A percentile compares a stretch with the other conserved stretches of the same genome.
Evolutionary conservation across 2,888 invertebrate genomes (phyloP).

Genomic region (Colletes collaris): DNA sequence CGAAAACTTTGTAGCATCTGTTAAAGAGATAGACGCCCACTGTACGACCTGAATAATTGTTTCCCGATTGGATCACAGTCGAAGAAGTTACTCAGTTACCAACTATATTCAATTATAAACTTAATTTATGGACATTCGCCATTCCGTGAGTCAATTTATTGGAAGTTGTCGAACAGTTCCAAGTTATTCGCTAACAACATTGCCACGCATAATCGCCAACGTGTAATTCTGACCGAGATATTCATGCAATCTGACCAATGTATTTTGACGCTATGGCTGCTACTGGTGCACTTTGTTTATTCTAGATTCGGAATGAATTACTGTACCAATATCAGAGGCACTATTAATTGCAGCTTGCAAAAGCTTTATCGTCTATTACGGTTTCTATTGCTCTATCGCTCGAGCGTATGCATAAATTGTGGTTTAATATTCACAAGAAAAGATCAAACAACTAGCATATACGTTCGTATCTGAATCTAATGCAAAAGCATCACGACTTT

Average conservation of each 20-base stretch:
- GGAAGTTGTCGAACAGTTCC: neutral
- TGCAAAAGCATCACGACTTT: too few relatives aligned
- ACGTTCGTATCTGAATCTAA: too few relatives aligned
- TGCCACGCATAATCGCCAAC: slow-evolving; percentile 12
- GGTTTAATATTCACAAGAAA: neutral
- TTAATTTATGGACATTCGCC: slow-evolving; percentile 11
- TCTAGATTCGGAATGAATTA: slow-evolving; percentile 37
- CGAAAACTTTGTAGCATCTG: too few relatives aligned
- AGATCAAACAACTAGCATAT: too few relatives aligned
- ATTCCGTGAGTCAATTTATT: slow-evolving; percentile 21
- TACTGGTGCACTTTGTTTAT: slow-evolving; percentile 29
- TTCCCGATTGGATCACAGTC: neutral
- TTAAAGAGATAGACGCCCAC: too few relatives aligned
- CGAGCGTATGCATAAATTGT: neutral
- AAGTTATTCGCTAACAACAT: slow-evolving; percentile 31
- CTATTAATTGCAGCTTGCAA: slow-evolving; percentile 12
- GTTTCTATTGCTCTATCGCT: neutral
- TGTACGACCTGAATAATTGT: too few relatives aligned
- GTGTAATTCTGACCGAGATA: slow-evolving; percentile 25
- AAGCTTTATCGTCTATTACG: neutral
- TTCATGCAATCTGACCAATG: slow-evolving; percentile 22
- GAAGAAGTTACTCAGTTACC: slow-evolving; percentile 1
- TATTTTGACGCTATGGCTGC: slow-evolving; percentile 6
- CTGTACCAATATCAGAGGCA: slow-evolving; percentile 14
- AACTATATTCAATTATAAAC: neutral